Base-by-base conservation (phyloP, 1,140 invertebrate species). In the Archivesica marissinica region DNA sequence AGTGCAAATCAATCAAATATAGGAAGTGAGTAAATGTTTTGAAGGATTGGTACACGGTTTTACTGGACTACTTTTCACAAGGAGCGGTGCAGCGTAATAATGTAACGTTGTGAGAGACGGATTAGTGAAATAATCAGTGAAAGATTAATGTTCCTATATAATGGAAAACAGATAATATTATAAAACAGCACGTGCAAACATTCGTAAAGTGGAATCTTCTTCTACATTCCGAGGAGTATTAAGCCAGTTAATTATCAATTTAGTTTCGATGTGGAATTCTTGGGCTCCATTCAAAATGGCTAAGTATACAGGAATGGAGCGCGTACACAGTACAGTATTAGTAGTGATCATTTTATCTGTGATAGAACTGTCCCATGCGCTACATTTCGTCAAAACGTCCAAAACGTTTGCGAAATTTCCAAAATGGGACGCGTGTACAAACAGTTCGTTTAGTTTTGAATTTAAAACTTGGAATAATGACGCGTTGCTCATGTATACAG, bases 391-490 rank as follows among this genome's bases (percentile, higher is more conserved):
- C n/a, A 87, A 89, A 33, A 72, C 74, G 13, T 33, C 44, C 2
- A 85, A 79, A 33, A 88, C 88, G 1, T 93, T 88, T 81, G 91
- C 92, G 23, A 88, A 81, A 44, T 93, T 86, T 83, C 91, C 92
- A 28, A 90, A 88, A 79, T 93, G 92, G 92, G 86, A 93, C 75
- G 91, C 91, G 6, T 93, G 92, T 77, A 83, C 76, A 23, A 93
- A 93, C 85, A 88, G 91, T 9, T 89, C 91, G 9, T 76, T 93
- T 25, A 89, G 84, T 74, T 93, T 93, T 74, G 92, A 93, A 30
- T 93, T 93, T 87, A 90, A 88, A 59, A 93, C 92, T 3, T 78
- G 50, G 6, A 28, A 68, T 41, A 15, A 28, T 0, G 74, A 89
- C 3, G 90, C 86, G 0, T 38, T 92, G 25, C 82, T 93, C 25